Evolutionary conservation across 2,888 invertebrate species (phyloP).

Genomic region (Cheilosia variabilis): DNA sequence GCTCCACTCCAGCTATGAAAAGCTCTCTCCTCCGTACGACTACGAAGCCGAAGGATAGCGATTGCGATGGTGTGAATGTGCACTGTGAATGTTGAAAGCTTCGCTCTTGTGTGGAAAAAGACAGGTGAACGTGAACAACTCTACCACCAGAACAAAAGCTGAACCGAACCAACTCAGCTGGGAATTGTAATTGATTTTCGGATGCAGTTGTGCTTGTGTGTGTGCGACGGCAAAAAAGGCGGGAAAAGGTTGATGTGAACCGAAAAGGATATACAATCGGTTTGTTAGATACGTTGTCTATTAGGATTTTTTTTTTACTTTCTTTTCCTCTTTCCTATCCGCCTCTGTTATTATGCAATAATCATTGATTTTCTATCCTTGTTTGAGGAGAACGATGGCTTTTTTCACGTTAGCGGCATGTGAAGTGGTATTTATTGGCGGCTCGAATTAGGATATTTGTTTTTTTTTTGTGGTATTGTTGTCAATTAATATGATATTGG

Average conservation of each 20-base stretch:
- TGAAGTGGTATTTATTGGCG: slow-evolving; percentile 50
- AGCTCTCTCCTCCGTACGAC: slow-evolving; percentile 19
- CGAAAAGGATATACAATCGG: slow-evolving; percentile 47
- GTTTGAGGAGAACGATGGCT: slow-evolving; percentile 52
- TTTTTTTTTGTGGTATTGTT: neutral
- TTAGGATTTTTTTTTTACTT: slow-evolving; percentile 6
- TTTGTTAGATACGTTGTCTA: slow-evolving; percentile 52
- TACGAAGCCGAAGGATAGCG: too few species aligned
- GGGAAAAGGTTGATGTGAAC: slow-evolving; percentile 62
- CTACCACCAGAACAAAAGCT: slow-evolving; percentile 12
- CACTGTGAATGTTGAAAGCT: slow-evolving; percentile 36
- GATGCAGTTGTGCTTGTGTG: slow-evolving; percentile 34
- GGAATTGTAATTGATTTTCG: slow-evolving; percentile 71
- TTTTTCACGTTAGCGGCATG: slow-evolving; percentile 55
- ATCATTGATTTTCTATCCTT: slow-evolving; percentile 72
- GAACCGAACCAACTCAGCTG: slow-evolving; percentile 60
- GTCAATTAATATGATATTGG: slow-evolving; percentile 71
- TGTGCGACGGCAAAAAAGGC: slow-evolving; percentile 56
- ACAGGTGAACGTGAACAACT: slow-evolving; percentile 45
- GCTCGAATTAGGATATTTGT: slow-evolving; percentile 54
- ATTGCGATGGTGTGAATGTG: too few species aligned
- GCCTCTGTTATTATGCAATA: slow-evolving; percentile 72
- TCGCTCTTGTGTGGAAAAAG: slow-evolving; percentile 41
- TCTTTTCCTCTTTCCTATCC: slow-evolving; percentile 14
- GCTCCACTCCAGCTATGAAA: slow-evolving; percentile 5